Base-by-base conservation (phyloP, 2,888 invertebrate species). In the Strigamia maritima region DNA sequence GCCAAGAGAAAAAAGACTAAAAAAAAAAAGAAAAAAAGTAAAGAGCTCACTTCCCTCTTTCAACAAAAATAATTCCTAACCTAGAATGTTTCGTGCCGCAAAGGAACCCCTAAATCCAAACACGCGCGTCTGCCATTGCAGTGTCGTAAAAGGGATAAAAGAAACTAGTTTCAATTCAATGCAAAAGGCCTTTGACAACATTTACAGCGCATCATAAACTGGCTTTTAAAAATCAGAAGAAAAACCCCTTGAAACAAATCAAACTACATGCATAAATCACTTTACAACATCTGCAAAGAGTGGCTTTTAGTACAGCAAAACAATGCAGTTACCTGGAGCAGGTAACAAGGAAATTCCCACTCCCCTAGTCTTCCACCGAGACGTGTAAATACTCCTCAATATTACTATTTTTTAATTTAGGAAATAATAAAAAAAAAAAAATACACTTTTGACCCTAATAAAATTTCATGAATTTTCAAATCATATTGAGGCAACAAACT, bases 61-160 rank as follows among this genome's bases (percentile, higher is more conserved):
- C 19, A 60, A 22, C 60, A 19, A 60, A 31, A 60, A 60, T 60
- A 60, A 60, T 60, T 24, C 60, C 24, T 19, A 60, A 60, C 60
- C 60, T 19, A 6, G 60, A 60, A n/a, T 4, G 22, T 24, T 24
- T 60, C 60, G 4, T 44, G 40, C 40, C 40, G 60, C 19, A 60
- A 60, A 60, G 40, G 40, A 10, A 44, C 60, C 60, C 60, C 60
- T 60, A 60, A 60, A 60, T 60, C 60, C 60, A 60, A 60, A 60
- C 60, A 24, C 60, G 19, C 60, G 60, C 60, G 60, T 60, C 49
- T n/a, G 8, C 24, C 24, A 24, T 60, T 19, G 7, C 22, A 60
- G 24, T 19, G 60, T 60, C 60, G 60, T 60, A 60, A 60, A 60
- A 60, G 60, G 40, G 60, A 60, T 60, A 24, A 60, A 60, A 60